These are phyloP conservation scores for Drosophila pseudotalamancana DNA, from an alignment of 2,888 invertebrate genomes.

Conservation along the genomic window DNA sequence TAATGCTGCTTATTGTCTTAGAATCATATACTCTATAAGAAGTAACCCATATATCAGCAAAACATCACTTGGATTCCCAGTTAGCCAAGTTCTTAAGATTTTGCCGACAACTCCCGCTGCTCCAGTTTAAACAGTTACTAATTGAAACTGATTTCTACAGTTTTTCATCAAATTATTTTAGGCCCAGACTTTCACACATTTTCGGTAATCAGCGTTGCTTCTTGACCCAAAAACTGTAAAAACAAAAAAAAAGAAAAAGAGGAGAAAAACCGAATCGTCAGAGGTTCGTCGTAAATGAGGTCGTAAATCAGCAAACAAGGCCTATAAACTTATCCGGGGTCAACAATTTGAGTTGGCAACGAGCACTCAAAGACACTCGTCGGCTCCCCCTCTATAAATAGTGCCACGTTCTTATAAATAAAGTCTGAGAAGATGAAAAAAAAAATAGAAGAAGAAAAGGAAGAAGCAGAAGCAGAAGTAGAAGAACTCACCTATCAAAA, in stretches of 20 bases:
- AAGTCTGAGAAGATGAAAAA: too few species aligned
- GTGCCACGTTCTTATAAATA: slow-evolving; percentile 7
- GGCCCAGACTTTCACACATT: slow-evolving; percentile 69
- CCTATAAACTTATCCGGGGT: slow-evolving; percentile 57
- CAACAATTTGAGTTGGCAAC: slow-evolving; percentile 32
- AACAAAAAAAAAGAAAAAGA: too few species aligned
- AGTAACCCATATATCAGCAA: too few species aligned
- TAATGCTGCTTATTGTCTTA: too few species aligned
- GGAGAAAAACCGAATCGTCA: slow-evolving; percentile 13
- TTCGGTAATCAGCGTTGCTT: slow-evolving; percentile 70
- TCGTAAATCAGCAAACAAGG: slow-evolving; percentile 67
- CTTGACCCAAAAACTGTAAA: too few species aligned
- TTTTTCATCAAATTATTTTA: slow-evolving; percentile 7
- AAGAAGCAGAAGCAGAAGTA: neutral
- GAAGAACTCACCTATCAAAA: slow-evolving; percentile 90
- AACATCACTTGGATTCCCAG: too few species aligned
- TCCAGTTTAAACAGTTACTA: slow-evolving; percentile 30
- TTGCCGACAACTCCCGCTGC: slow-evolving; percentile 5
- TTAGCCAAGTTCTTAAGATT: neutral
- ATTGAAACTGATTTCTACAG: slow-evolving; percentile 23
- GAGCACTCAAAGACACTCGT: slow-evolving; percentile 9
- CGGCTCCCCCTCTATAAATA: neutral
- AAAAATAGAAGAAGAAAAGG: neutral
- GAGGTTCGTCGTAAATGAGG: slow-evolving; percentile 63
- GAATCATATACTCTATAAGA: too few species aligned